A percentile compares a stretch with the other conserved stretches of the same genome.
These are phyloP conservation scores for Eucera pruinosa DNA, from an alignment of 2,888 invertebrate species.

Conservation along the genomic window DNA sequence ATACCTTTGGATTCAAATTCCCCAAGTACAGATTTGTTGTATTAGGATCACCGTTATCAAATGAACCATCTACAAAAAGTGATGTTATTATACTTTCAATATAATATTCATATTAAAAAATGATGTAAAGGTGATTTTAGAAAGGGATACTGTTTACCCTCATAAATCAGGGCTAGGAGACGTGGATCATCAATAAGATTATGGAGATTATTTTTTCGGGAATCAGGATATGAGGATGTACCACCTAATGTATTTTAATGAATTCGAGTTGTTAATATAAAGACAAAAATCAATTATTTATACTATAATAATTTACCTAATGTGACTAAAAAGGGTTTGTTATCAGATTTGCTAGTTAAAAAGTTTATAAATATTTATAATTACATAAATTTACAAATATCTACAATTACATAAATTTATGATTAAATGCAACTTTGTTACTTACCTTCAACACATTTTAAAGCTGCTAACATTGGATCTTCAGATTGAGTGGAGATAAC, in stretches of 20 bases:
- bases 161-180: conserved; percentile 77
- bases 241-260: conserved; percentile 58
- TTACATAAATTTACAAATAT: background rate
- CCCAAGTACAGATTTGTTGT: conserved; percentile 99
- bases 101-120: conserved; percentile 7
- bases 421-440: background rate
- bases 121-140: conserved; percentile 38
- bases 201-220: conserved; percentile 74
- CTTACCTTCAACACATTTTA: conserved; percentile 83
- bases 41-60: conserved; percentile 97
- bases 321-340: background rate
- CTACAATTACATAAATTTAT: background rate
- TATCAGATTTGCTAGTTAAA: background rate
- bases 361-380: background rate
- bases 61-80: conserved; percentile 89
- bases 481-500: conserved; percentile 79
- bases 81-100: conserved; percentile 26
- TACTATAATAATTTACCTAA: background rate
- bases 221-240: conserved; percentile 71
- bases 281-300: background rate
- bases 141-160: conserved; percentile 74
- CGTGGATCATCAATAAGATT: conserved; percentile 77
- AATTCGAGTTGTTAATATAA: conserved; percentile 36
- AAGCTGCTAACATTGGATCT: conserved; percentile 81
- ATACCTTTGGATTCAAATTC: conserved; percentile 97